Percentiles rank a stretch among this genome's conserved stretches.
Evolutionary conservation across 2,888 invertebrate genomes (phyloP).

Genomic region (Cylloceria caligata): DNA sequence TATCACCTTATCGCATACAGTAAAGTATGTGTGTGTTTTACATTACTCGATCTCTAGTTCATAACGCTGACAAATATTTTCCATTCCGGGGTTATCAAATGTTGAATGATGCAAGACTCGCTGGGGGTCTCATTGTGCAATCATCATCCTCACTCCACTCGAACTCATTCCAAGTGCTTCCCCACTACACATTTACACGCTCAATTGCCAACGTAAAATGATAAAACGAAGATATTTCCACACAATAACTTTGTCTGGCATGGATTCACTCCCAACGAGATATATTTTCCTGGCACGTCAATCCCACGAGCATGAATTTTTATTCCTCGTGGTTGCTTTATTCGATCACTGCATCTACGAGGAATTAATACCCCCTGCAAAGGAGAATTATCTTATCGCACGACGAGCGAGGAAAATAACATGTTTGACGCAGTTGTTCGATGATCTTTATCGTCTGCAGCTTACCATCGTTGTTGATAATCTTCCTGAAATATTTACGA

Average conservation of each 20-base stretch:
- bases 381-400: constrained; percentile 72
- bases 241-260: constrained; percentile 9
- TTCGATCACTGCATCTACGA: background rate
- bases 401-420: constrained; percentile 60
- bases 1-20: background rate
- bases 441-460: constrained; percentile 23
- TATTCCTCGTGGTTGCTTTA: constrained; percentile 23
- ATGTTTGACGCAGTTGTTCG: constrained; percentile 50
- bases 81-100: constrained; percentile 69
- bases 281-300: constrained; percentile 28
- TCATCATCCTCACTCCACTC: constrained; percentile 42
- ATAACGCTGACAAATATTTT: constrained; percentile 71
- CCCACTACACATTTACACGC: constrained; percentile 1
- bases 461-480: background rate
- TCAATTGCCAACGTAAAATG: constrained; percentile 24
- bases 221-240: constrained; percentile 44
- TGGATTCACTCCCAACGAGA: background rate
- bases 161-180: background rate
- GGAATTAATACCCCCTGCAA: constrained; percentile 70
- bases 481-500: background rate
- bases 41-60: constrained; percentile 2
- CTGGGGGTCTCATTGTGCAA: constrained; percentile 77
- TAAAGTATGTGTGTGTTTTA: background rate
- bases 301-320: constrained; percentile 8
- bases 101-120: constrained; percentile 75